Percentiles rank a stretch among this genome's conserved stretches.
Conservation (phyloP, 2,888 invertebrate genomes). For the Catocala sponsa region DNA sequence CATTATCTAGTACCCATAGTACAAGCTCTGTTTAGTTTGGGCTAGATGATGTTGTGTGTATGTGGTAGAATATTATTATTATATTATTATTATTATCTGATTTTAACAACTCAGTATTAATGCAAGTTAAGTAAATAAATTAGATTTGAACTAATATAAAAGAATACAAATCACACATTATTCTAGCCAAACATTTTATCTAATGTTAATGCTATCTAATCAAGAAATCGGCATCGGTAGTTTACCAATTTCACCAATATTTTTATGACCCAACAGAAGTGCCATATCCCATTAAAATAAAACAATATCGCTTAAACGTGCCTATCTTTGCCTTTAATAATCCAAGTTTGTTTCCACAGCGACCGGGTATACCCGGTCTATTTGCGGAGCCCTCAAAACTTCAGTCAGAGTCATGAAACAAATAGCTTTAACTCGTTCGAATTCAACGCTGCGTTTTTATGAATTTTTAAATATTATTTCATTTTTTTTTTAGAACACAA, state of each 20-base stretch:
- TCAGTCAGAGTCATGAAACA: slow-evolving; percentile 54
- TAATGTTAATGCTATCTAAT: no score
- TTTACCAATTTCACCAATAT: slow-evolving; percentile 19
- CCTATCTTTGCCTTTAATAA: slow-evolving; percentile 45
- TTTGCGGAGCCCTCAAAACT: slow-evolving; percentile 67
- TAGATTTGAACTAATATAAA: no score
- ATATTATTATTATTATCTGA: no score
- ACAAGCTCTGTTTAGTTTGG: no score
- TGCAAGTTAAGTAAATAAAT: no score
- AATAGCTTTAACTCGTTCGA: slow-evolving; percentile 55
- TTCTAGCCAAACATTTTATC: no score
- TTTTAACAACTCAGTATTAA: no score
- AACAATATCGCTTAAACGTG: slow-evolving; percentile 45
- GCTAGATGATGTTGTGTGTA: no score
- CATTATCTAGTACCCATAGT: no score
- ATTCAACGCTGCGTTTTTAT: slow-evolving; percentile 45
- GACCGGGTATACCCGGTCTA: slow-evolving; percentile 56
- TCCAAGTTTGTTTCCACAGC: slow-evolving; percentile 53
- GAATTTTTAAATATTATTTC: slow-evolving; percentile 42
- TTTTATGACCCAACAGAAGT: slow-evolving; percentile 30
- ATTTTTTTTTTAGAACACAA: slow-evolving; percentile 10
- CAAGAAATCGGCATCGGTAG: background rate
- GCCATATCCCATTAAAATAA: slow-evolving; percentile 33
- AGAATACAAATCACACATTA: no score
- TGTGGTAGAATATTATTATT: no score